phyloP scores from a whole-genome alignment of 2,113 vertebrate species.

The Lasiurus borealis region DNA sequence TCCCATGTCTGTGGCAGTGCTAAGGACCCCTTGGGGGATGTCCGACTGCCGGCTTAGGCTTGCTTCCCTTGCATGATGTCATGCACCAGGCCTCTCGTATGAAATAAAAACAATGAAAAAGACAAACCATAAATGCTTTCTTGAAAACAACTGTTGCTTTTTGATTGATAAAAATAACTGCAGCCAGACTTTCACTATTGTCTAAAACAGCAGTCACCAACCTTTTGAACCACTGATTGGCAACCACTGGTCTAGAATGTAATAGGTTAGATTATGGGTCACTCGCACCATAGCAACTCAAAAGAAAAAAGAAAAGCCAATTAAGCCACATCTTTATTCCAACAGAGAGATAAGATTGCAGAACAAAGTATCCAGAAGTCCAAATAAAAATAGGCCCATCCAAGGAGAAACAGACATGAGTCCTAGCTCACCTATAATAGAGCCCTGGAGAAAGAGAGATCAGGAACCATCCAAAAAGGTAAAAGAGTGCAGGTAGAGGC shows the following conservation, averaged over 20 bases:
- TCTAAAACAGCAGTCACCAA: not conserved
- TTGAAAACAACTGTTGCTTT: not conserved
- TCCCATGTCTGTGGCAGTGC: too few relatives aligned
- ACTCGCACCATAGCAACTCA: not conserved
- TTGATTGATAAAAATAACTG: conserved; percentile 8
- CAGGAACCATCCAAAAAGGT: not conserved
- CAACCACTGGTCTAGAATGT: not conserved
- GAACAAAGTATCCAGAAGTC: not conserved
- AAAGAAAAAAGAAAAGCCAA: not conserved
- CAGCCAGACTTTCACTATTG: not conserved
- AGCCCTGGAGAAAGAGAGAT: not conserved
- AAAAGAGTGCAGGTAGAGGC: not conserved
- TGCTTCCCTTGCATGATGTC: too few relatives aligned
- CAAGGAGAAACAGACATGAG: not conserved
- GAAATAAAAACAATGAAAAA: conserved; percentile 2
- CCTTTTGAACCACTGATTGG: too few relatives aligned
- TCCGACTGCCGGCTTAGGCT: too few relatives aligned
- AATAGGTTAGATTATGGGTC: not conserved
- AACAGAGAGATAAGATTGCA: not conserved
- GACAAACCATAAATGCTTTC: not conserved
- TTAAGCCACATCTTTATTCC: not conserved
- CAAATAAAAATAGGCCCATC: not conserved
- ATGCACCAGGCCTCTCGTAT: too few relatives aligned
- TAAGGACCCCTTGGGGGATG: too few relatives aligned
- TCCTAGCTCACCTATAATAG: not conserved